Conservation (phyloP, 2,113 vertebrate genomes). For the Meleagris gallopavo region DNA sequence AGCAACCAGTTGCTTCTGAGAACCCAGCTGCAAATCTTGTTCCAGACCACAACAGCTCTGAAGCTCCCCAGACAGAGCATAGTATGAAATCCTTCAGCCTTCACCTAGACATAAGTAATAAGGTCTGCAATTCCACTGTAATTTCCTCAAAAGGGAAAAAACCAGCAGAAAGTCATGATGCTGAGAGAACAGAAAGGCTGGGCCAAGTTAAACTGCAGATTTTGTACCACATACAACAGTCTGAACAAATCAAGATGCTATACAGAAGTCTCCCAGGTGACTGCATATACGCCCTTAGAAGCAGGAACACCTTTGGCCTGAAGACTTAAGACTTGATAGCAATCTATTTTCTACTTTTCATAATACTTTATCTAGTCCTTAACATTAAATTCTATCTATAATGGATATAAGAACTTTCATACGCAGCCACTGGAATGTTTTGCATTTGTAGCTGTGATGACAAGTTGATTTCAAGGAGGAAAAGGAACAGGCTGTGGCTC, state of each 20-base stretch:
- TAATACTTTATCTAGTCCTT: background rate
- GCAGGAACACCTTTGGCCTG: background rate
- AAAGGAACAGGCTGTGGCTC: conserved; percentile 29
- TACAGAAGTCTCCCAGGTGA: background rate
- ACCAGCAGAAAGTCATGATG: background rate
- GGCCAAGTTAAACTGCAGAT: background rate
- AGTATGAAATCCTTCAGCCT: background rate
- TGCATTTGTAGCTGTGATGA: background rate
- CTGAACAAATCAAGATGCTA: background rate
- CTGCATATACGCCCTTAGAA: background rate
- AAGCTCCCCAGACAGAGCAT: background rate
- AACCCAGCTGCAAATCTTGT: background rate
- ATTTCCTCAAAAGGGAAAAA: background rate
- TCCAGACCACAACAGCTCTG: background rate
- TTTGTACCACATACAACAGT: background rate
- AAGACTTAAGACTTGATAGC: background rate
- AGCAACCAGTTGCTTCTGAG: background rate
- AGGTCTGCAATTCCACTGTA: background rate
- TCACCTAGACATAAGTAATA: background rate
- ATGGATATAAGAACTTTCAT: background rate
- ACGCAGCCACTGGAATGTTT: background rate
- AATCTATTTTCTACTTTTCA: background rate
- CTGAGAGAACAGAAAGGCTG: background rate
- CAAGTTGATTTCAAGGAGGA: conserved; percentile 26
- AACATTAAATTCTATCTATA: background rate